Percentiles rank a stretch among this genome's conserved stretches.
Evolutionary conservation across 2,888 invertebrate species (phyloP).

Genomic region (Sipunculus nudus): DNA sequence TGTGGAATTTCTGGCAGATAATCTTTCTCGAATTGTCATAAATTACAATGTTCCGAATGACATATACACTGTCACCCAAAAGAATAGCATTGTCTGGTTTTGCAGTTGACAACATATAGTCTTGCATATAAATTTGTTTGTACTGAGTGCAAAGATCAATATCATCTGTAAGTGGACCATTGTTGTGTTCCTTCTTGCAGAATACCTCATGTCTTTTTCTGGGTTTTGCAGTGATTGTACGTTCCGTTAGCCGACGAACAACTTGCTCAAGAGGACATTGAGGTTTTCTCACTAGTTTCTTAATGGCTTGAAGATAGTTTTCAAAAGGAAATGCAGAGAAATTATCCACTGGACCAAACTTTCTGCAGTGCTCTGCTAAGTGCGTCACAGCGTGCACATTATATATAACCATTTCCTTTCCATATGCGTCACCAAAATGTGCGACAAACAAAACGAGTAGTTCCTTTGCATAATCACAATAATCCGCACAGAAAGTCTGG

Average conservation of each 20-base stretch:
- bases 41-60: not conserved
- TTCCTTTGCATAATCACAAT: too few relatives aligned
- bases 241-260: not conserved
- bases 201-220: not conserved
- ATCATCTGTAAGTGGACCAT: conserved; percentile 1
- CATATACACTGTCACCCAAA: not conserved
- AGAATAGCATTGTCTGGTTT: conserved; percentile 2
- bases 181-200: conserved; percentile 2
- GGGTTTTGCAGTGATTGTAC: not conserved
- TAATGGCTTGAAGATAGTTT: conserved; percentile 3
- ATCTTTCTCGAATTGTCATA: not conserved
- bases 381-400: conserved; percentile 6
- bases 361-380: not conserved
- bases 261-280: not conserved
- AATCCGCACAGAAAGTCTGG: too few relatives aligned
- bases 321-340: conserved; percentile 10
- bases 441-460: too few relatives aligned
- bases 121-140: not conserved
- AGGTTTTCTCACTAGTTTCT: conserved; percentile 7
- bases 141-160: not conserved
- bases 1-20: not conserved
- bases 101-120: not conserved
- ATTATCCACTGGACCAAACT: conserved; percentile 2
- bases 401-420: not conserved
- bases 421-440: conserved; percentile 2